Evolutionary conservation across 2,888 invertebrate genomes (phyloP).

Genomic region (Girardia tigrina): DNA sequence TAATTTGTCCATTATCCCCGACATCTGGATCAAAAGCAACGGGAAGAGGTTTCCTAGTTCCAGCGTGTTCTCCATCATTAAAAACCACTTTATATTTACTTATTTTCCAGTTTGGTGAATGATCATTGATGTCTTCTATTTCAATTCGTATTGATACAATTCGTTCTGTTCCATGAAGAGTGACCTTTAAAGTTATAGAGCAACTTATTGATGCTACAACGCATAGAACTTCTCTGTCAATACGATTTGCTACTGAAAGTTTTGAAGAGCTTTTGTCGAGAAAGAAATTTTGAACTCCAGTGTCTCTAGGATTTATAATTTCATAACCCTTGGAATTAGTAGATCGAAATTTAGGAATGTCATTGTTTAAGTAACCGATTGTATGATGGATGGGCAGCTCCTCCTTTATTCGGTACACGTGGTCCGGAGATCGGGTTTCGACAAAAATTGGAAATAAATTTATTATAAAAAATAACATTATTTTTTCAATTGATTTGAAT

Average conservation of each 20-base stretch:
- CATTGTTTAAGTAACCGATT: conserved; percentile 19
- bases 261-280: background rate
- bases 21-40: conserved; percentile 23
- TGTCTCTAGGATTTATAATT: conserved; percentile 1
- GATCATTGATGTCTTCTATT: conserved; percentile 30
- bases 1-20: conserved; percentile 17
- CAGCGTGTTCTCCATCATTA: conserved; percentile 20
- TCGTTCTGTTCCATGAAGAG: background rate
- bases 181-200: background rate
- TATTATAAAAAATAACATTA: background rate
- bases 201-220: background rate
- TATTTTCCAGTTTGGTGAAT: conserved; percentile 24
- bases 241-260: background rate
- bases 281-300: conserved; percentile 4
- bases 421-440: background rate
- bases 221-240: background rate
- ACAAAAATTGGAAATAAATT: background rate
- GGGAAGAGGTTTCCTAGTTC: background rate
- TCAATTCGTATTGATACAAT: background rate
- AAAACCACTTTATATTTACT: background rate
- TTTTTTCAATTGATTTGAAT: no score
- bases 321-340: background rate
- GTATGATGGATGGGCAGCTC: background rate
- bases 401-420: background rate
- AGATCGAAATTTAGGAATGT: background rate